Conservation (phyloP, 2,113 vertebrate genomes). For the Bufo gargarizans region DNA sequence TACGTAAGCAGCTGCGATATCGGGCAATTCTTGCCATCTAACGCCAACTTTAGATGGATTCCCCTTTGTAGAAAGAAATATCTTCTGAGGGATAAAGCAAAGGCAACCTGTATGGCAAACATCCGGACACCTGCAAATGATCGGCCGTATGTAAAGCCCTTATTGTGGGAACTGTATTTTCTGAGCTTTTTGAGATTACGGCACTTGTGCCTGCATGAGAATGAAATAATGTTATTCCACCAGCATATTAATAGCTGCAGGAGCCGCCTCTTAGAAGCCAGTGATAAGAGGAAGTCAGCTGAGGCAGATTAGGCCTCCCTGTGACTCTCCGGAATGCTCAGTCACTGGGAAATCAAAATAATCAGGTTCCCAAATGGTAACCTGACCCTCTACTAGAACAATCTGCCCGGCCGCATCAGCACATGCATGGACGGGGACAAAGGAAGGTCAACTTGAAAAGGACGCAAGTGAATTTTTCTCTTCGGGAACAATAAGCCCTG, state of each 20-base stretch:
- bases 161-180: neutral
- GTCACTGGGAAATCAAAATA: constrained; percentile 43
- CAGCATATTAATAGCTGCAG: constrained; percentile 43
- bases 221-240: constrained; percentile 48
- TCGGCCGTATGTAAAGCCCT: neutral
- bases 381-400: constrained; percentile 31
- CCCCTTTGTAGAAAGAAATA: neutral
- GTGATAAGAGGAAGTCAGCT: constrained; percentile 49
- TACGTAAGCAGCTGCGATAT: neutral
- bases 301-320: constrained; percentile 42
- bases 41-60: neutral
- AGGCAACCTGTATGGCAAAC: neutral
- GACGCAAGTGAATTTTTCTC: constrained; percentile 16
- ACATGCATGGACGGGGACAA: neutral
- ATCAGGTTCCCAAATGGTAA: constrained; percentile 48
- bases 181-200: neutral
- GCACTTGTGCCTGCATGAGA: constrained; percentile 29
- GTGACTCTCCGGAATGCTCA: constrained; percentile 46
- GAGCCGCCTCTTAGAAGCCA: constrained; percentile 17
- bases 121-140: neutral
- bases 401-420: constrained; percentile 27
- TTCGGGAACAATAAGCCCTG: constrained; percentile 19
- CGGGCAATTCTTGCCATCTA: neutral
- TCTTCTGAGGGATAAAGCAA: neutral
- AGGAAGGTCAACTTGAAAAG: constrained; percentile 26